These are phyloP conservation scores for Echinarachnius parma DNA, from an alignment of 53 echinoderm and acorn worm species.

Conservation along the genomic window DNA sequence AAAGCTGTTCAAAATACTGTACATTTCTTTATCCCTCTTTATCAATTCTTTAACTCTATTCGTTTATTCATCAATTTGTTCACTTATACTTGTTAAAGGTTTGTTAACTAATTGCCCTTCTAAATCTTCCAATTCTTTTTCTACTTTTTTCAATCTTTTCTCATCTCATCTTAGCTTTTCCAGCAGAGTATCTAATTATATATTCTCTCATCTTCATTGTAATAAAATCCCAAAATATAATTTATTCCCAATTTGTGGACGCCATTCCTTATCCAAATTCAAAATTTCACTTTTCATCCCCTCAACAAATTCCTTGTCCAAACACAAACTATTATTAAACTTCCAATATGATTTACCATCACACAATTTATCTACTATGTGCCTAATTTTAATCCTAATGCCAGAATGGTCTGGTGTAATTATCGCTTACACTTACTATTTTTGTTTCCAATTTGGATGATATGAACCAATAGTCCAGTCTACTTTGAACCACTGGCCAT, in stretches of 20 bases:
- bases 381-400: background rate
- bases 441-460: background rate
- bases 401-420: background rate
- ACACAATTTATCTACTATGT: background rate
- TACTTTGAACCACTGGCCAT: background rate
- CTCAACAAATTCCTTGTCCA: background rate
- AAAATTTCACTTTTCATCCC: background rate
- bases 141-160: background rate
- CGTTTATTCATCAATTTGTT: background rate
- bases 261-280: background rate
- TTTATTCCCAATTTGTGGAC: background rate
- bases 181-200: background rate
- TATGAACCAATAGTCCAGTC: background rate
- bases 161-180: background rate
- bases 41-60: too few relatives aligned
- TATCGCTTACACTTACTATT: background rate
- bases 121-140: background rate
- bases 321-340: too few relatives aligned
- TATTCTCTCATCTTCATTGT: background rate
- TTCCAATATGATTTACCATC: too few relatives aligned
- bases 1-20: too few relatives aligned
- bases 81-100: background rate
- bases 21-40: too few relatives aligned
- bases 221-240: background rate
- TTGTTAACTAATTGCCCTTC: too few relatives aligned